Percentiles rank a stretch among this genome's conserved stretches.
Evolutionary conservation across 2,797 vertebrate species (phyloP).

Genomic region (Falco novaeseelandiae): DNA sequence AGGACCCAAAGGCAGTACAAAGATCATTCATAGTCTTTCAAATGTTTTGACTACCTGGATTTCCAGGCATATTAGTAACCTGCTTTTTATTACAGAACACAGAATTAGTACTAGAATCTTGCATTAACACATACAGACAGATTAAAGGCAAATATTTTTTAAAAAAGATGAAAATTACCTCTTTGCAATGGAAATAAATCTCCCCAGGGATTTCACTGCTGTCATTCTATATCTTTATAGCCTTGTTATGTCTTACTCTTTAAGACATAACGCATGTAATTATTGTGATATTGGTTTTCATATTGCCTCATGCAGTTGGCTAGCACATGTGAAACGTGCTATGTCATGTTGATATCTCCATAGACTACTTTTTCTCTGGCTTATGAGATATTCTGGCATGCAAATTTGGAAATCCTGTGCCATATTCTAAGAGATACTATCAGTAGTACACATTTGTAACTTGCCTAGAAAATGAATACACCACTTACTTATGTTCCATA

Average conservation of each 20-base stretch:
- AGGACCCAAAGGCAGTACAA: neutral
- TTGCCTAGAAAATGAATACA: neutral
- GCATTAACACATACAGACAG: neutral
- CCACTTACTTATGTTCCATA: neutral
- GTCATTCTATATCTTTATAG: neutral
- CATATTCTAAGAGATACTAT: neutral
- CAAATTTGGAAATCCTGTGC: neutral
- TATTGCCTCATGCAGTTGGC: neutral
- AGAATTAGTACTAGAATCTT: neutral
- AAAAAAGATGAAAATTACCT: neutral
- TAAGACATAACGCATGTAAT: neutral
- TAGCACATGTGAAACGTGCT: neutral
- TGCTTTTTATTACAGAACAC: neutral
- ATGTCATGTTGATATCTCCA: neutral
- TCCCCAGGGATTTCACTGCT: neutral
- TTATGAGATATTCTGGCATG: neutral
- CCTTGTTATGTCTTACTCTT: neutral
- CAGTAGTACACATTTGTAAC: neutral
- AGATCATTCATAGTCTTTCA: neutral
- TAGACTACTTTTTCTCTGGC: neutral
- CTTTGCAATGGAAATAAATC: neutral
- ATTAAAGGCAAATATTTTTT: neutral
- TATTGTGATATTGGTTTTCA: neutral
- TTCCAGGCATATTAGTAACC: neutral
- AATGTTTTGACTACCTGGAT: neutral